Base-by-base conservation (phyloP, 2,113 vertebrate species). In the Mesoclemmys tuberculata region DNA sequence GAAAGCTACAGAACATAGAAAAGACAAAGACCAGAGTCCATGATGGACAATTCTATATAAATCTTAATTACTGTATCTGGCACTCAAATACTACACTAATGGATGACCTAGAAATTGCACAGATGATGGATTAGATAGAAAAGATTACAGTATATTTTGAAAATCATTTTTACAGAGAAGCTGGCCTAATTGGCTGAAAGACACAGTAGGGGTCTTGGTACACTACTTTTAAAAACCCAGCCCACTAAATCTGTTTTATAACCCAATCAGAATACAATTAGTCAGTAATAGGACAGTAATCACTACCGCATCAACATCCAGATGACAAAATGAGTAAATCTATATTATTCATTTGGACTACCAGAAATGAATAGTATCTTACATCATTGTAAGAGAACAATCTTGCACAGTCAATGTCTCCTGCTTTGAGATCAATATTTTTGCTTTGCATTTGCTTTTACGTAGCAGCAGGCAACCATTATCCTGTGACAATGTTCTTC, bases 291-390 rank as follows among this genome's bases (percentile, higher is more conserved):
- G 27, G 84, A 44, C 38, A 77, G 35, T 78, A 95, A 93, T 87
- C 61, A 44, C 38, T 79, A 90, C 71, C 84, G 49, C 38, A 88
- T 8, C 44, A 85, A 75, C 79, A 77, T 0, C 2, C 10, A 27
- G 7, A 3, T 46, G 56, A 81, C 11, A 77, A 92, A 95, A 93
- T 10, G 2, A 83, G 74, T 85, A 87, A 87, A 95, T 88, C 88
- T 78, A 12, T 88, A 83, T 35, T 84, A 85, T 87, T 93, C 55
- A 74, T 90, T 95, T 92, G 29, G 54, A 87, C 61, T 81, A 51
- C 49, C 55, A 91, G 75, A 94, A 97, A 95, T 64, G 0, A 92
- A 86, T 41, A 91, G 44, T 74, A 71, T 79, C 49, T 90, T 83
- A 46, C 3, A 64, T 80, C 5, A 0, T 68, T 85, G 49, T 55